Evolutionary conservation across 2,888 invertebrate species (phyloP).

Genomic region (Julus scanicus): DNA sequence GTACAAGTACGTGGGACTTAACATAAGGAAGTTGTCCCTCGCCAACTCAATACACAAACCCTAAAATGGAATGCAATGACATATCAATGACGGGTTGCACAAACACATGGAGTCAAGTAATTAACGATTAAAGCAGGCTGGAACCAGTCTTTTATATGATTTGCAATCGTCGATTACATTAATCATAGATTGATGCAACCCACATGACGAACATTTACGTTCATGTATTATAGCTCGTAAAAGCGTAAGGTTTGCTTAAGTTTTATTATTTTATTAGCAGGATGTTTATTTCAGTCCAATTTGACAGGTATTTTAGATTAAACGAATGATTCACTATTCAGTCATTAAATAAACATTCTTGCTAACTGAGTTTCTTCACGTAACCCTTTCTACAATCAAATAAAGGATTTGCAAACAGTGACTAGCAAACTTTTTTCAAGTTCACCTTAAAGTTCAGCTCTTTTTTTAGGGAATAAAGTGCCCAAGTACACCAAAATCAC

Average conservation of each 20-base stretch:
- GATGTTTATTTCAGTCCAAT: background rate
- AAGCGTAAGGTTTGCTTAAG: background rate
- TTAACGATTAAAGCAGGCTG: background rate
- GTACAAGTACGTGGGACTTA: background rate
- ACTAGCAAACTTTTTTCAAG: background rate
- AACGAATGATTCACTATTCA: background rate
- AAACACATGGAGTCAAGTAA: background rate
- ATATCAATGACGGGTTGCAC: background rate
- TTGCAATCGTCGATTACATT: background rate
- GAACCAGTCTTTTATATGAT: background rate
- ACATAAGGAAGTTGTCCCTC: conserved; percentile 8
- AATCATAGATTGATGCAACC: background rate
- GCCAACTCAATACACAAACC: background rate
- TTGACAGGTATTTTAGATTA: background rate
- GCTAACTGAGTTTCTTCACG: background rate
- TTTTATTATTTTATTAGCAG: conserved; percentile 25
- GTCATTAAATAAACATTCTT: background rate
- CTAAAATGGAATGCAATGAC: background rate
- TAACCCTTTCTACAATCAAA: background rate
- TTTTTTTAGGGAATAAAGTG: background rate
- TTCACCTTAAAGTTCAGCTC: background rate
- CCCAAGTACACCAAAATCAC: no score
- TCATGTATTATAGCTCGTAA: no score
- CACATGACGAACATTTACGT: background rate
- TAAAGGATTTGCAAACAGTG: background rate